Base-by-base conservation (phyloP, 2,113 vertebrate genomes). In the Turnix velox region DNA sequence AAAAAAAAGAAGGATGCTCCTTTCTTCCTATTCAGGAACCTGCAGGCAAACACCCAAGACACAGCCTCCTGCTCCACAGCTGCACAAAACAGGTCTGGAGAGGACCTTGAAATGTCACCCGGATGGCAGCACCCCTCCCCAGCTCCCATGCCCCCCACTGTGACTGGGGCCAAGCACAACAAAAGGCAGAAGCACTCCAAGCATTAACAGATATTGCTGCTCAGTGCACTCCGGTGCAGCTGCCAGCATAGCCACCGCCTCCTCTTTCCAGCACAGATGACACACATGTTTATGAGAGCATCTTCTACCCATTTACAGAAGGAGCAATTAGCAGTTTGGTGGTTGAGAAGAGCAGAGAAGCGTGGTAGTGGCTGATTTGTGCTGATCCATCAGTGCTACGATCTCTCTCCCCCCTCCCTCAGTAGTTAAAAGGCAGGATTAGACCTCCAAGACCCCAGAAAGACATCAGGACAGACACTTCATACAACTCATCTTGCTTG, bases 51-150 rank as follows among this genome's bases (percentile, higher is more conserved):
- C 61, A 63, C 49, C 61, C 80, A 90, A 92, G 18, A n/a, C 61
- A 30, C 51, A 87, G 48, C 62, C 73, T 84, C 69, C 77, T 27
- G 35, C 3, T 11, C 10, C 54, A 87, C 81, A 95, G 77, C 73
- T 93, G 87, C 74, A 89, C 51, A 78, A 72, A 84, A 92, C 61
- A 84, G 69, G 84, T 81, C 89, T 94, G 73, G 61, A 91, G 69
- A 68, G 77, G 89, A 92, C 93, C 66, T 84, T 91, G 93, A 94
- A 92, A 91, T 61, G 52, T 69, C 94, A 93, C 89, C 81, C 77
- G 78, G 66, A 84, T 78, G 7, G 1, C 81, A 93, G 59, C 52
- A 87, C 79, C 4, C n/a, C n/a, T n/a, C n/a, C n/a, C n/a, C n/a
- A n/a, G n/a, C n/a, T n/a, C n/a, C n/a, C n/a, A n/a, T n/a, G n/a